Conservation (phyloP, 1,140 invertebrate species). For the Megathymus violae region DNA sequence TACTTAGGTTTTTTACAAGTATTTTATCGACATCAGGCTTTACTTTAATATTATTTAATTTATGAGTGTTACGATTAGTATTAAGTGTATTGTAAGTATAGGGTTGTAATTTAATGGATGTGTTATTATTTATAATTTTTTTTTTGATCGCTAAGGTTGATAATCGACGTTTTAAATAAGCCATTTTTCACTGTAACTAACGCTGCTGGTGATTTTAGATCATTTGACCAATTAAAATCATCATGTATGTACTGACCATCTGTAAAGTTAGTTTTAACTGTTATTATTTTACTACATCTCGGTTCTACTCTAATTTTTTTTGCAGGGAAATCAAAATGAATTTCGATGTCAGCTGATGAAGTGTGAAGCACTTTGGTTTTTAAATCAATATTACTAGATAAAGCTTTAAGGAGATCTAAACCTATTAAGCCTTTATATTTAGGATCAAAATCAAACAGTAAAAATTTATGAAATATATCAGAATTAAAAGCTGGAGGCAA, state of each 20-base stretch:
- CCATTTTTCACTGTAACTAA: slow-evolving; percentile 38
- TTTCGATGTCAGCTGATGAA: background rate
- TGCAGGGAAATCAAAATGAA: slow-evolving; percentile 20
- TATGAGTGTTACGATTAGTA: slow-evolving; percentile 10
- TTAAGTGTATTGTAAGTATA: background rate
- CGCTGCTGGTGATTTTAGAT: slow-evolving; percentile 36
- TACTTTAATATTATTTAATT: slow-evolving; percentile 12
- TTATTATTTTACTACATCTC: slow-evolving; percentile 35
- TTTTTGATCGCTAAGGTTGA: slow-evolving; percentile 27
- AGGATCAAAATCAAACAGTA: slow-evolving; percentile 40
- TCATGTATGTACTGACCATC: slow-evolving; percentile 34
- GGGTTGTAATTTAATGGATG: slow-evolving; percentile 12
- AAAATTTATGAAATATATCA: slow-evolving; percentile 37
- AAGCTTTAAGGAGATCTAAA: slow-evolving; percentile 29
- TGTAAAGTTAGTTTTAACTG: slow-evolving; percentile 31
- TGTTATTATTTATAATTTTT: slow-evolving; percentile 25
- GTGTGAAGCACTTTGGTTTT: slow-evolving; percentile 36
- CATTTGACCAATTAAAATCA: slow-evolving; percentile 17
- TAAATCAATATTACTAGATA: slow-evolving; percentile 35
- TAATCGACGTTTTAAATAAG: slow-evolving; percentile 33
- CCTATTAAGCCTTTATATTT: slow-evolving; percentile 42
- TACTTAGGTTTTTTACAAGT: slow-evolving; percentile 35
- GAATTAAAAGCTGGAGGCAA: slow-evolving; percentile 30
- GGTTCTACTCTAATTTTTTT: slow-evolving; percentile 28
- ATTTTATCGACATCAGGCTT: slow-evolving; percentile 27